Evolutionary conservation across 2,888 invertebrate species (phyloP), one percentile per base, ranked within the genome.

Genomic region (Liopterus haemorrhoidalis): DNA sequence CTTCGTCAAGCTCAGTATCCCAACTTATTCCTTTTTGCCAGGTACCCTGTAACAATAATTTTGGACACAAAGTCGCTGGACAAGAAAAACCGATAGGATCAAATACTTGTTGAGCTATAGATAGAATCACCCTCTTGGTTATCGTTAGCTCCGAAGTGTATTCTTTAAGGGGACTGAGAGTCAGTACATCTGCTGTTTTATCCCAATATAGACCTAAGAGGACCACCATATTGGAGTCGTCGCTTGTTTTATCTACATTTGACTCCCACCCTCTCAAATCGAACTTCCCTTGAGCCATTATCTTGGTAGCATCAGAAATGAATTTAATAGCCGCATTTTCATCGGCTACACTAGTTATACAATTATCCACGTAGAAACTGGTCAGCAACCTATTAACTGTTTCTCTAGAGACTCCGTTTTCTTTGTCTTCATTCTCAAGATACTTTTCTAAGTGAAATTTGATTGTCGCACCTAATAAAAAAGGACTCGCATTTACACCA

Each of bases 51-150:
- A 58, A 37, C 56, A 42, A 55, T 28, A 53, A 19, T 30, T 57
- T 57, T 2, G 56, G 54, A 2, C 21, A 18, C 5, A 57, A 22
- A 4, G 49, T 38, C 1, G 43, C 45, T 5, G 54, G 53, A 19
- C 47, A 48, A n/a, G 44, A 41, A 22, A 57, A 50, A 4, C 57
- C 57, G 18, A 56, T 44, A 8, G 55, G 54, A 41, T 57, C 55
- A 44, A 50, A 53, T 11, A 54, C 24, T 5, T 45, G 30, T 5
- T 57, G 52, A 27, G 48, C 38, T 30, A 50, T 30, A 22, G 48
- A 41, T 36, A 50, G 8, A 36, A 36, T 36, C 4, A 14, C 5
- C 16, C 36, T 21, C 16, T 36, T 36, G 2, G 36, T 22, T 20
- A 35, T 21, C 11, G 12, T 21, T 21, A 5, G 4, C 5, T 14